Evolutionary conservation across 2,797 vertebrate genomes (phyloP), one percentile per base, ranked within the genome.

Genomic region (Sebastes nivosus): DNA sequence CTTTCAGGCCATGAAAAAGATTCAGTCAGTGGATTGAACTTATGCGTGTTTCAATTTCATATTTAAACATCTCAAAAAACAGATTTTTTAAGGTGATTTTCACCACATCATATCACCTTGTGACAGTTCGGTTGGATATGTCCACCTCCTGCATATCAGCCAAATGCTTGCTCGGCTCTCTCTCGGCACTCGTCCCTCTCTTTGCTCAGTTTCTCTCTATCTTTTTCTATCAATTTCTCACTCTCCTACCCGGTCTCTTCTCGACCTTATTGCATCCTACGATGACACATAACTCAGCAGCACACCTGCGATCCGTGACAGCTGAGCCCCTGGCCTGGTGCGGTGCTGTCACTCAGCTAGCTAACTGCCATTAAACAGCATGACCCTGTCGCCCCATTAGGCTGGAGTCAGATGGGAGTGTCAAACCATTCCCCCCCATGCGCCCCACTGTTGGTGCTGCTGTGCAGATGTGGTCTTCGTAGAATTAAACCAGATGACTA

Each of bases 211-310:
- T 65, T 75, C 38, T 60, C 70, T 73, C 32, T 63, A 29, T 83
- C 75, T 71, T 29, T 83, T 71, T 66, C 22, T 71, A 79, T 81
- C 72, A 42, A 22, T 79, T 83, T 42, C 65, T 67, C 20, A 38
- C 20, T 80, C 76, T 82, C 67, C 75, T 68, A 54, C 80, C 72
- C 80, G 65, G 87, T 79, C 79, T 75, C 88, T 88, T 81, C 91
- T 94, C 89, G 89, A 91, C 91, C 94, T 97, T 96, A 95, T 94
- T 94, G 90, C 88, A 87, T 90, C 93, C 90, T 92, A 88, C 94
- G 95, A 95, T 96, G 94, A 97, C 96, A 96, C 95, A 97, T 96
- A 97, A 97, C 95, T 97, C 96, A 94, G 87, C 85, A 86, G 90
- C 83, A 93, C 95, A 95, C 95, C 95, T 96, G 95, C 96, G 96